Conservation (phyloP, 1,140 invertebrate genomes). For the Lerema accius region DNA sequence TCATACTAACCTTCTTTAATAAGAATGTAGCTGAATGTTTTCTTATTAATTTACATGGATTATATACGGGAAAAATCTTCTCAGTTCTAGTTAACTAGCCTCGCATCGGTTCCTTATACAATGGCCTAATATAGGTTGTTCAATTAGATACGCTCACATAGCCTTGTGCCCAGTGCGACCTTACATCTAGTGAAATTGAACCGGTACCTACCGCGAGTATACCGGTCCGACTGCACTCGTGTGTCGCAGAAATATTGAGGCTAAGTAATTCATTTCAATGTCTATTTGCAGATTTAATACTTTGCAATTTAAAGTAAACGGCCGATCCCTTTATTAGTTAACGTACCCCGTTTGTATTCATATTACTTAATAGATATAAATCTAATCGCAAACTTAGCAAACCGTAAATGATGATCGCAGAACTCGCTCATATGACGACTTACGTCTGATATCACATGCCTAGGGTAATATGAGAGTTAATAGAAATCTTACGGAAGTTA, state of each 20-base stretch:
- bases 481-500: constrained; percentile 64
- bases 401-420: no score
- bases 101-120: constrained; percentile 38
- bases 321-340: constrained; percentile 9
- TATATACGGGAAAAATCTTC: constrained; percentile 13
- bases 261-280: constrained; percentile 49
- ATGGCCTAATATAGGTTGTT: constrained; percentile 38
- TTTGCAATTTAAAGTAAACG: constrained; percentile 29
- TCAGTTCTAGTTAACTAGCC: constrained; percentile 5
- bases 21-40: no score
- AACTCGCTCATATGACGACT: not conserved
- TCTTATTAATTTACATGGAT: not conserved
- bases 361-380: no score
- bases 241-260: constrained; percentile 48
- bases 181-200: constrained; percentile 79
- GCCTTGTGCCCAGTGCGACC: constrained; percentile 69
- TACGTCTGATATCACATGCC: constrained; percentile 15
- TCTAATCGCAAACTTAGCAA: no score
- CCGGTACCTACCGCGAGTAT: constrained; percentile 51
- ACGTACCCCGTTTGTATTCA: not conserved
- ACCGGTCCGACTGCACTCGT: constrained; percentile 51
- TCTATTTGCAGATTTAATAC: constrained; percentile 33
- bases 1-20: no score
- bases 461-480: constrained; percentile 29
- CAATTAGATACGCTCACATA: constrained; percentile 63